These are phyloP conservation scores for Acropternis orthonyx DNA, from an alignment of 2,797 vertebrate genomes.

Conservation along the genomic window DNA sequence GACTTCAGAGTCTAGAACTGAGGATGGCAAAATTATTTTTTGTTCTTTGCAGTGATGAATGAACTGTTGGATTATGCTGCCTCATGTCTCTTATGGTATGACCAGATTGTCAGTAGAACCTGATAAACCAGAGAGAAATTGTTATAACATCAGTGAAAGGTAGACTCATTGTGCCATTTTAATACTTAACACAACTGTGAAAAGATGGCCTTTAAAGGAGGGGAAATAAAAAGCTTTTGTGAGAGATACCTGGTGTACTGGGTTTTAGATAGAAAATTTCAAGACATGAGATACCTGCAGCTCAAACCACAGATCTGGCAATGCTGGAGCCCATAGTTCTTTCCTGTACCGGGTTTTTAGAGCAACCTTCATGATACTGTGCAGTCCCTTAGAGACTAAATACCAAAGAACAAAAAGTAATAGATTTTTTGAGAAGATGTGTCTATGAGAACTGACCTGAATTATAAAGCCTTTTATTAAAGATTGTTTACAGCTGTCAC, in stretches of 20 bases:
- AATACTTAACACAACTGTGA: not conserved
- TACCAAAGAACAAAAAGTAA: not conserved
- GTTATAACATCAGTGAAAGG: not conserved
- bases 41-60: not conserved
- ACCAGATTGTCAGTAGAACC: not conserved
- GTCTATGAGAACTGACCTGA: not conserved
- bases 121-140: not conserved
- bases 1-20: not conserved
- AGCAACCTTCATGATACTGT: not conserved
- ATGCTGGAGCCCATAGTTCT: not conserved
- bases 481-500: not conserved
- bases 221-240: not conserved
- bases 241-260: not conserved
- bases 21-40: not conserved
- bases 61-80: not conserved
- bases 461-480: not conserved
- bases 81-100: not conserved
- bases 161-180: not conserved
- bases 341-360: not conserved
- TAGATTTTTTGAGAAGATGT: not conserved
- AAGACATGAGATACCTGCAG: not conserved
- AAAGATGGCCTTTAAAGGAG: not conserved
- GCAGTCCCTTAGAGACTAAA: not conserved
- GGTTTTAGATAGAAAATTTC: not conserved
- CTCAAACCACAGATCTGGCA: fast-evolving